These are phyloP conservation scores for Corythornis madagascariensis DNA, from an alignment of 2,113 vertebrate species.

Conservation along the genomic window DNA sequence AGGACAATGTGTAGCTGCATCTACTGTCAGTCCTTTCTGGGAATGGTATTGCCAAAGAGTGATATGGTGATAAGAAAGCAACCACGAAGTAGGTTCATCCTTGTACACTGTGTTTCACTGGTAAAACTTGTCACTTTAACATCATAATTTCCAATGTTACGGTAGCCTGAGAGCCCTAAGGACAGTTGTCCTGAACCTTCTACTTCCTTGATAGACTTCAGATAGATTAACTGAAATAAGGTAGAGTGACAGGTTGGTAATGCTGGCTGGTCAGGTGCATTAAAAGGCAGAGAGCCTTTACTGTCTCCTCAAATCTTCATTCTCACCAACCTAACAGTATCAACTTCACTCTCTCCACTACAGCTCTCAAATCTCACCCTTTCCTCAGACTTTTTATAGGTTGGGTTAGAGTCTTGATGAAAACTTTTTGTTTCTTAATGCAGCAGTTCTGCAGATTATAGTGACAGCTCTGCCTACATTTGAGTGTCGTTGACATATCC, in stretches of 20 bases:
- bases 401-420: neutral
- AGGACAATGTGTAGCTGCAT: neutral
- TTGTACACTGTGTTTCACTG: neutral
- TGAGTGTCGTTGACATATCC: neutral
- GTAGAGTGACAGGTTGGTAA: neutral
- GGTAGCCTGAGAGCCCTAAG: neutral
- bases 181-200: neutral
- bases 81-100: neutral
- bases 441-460: neutral
- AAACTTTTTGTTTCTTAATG: neutral
- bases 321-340: neutral
- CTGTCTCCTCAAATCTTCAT: neutral
- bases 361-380: neutral
- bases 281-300: neutral
- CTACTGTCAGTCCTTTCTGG: neutral
- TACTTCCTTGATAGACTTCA: neutral
- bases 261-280: neutral
- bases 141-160: neutral
- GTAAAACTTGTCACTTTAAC: neutral
- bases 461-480: neutral
- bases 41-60: neutral
- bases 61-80: neutral
- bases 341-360: neutral
- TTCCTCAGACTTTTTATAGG: neutral
- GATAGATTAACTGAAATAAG: neutral